Conservation (phyloP, 2,888 invertebrate species). For the Drosophila merina region DNA sequence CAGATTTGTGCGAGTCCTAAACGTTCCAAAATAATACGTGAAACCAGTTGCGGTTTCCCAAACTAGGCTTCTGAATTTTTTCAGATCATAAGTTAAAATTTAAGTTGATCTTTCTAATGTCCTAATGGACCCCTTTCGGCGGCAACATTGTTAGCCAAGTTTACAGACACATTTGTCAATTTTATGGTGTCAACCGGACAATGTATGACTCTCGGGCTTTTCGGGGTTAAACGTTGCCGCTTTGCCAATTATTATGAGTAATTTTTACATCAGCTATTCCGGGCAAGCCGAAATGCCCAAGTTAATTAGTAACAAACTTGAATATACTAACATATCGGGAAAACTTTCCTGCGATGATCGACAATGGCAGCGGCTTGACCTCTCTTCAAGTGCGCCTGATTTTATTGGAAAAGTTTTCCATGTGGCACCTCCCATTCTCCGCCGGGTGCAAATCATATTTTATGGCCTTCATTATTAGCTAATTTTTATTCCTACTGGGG, state of each 20-base stretch:
- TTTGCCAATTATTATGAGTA: conserved; percentile 80
- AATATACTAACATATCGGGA: conserved; percentile 58
- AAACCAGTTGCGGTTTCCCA: no score
- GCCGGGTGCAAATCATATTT: conserved; percentile 70
- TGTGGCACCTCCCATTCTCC: conserved; percentile 5
- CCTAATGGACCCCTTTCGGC: conserved; percentile 9
- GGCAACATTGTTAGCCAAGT: conserved; percentile 74
- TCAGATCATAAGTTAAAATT: no score
- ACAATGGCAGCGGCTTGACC: conserved; percentile 71
- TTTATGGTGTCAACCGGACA: conserved; percentile 73
- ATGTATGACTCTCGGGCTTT: conserved; percentile 48
- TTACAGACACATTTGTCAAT: conserved; percentile 81
- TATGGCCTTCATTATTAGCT: conserved; percentile 79
- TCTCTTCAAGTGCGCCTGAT: conserved; percentile 64
- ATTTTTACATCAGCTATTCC: conserved; percentile 37
- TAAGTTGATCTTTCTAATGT: no score
- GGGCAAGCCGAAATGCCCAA: conserved; percentile 11
- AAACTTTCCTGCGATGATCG: conserved; percentile 56
- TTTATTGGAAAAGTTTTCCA: conserved; percentile 76
- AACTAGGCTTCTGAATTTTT: no score
- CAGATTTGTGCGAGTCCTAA: not conserved
- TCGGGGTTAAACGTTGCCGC: conserved; percentile 62
- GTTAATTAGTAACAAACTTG: conserved; percentile 69
- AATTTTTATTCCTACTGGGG: conserved; percentile 65
- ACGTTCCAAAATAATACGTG: no score